Evolutionary conservation across 1,140 invertebrate genomes (phyloP).

Genomic region (Ceratoteleas bidentatus): DNA sequence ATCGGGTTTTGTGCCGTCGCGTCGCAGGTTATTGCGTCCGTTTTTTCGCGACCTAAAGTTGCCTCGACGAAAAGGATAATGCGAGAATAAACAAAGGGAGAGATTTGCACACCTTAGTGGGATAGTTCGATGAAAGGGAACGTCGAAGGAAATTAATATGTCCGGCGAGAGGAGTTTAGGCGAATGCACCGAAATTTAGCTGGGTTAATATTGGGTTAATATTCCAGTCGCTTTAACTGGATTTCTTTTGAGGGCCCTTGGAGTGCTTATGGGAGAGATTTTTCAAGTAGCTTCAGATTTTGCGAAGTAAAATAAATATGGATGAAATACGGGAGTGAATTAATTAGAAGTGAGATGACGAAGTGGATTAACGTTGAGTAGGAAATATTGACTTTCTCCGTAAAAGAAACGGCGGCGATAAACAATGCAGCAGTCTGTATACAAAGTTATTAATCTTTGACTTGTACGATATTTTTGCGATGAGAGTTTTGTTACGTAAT

Average conservation of each 20-base stretch:
- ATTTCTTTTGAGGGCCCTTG: too few relatives aligned
- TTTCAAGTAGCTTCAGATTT: too few relatives aligned
- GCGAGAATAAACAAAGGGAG: constrained; percentile 51
- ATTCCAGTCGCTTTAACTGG: too few relatives aligned
- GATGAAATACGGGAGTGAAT: too few relatives aligned
- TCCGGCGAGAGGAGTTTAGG: too few relatives aligned
- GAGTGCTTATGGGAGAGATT: too few relatives aligned
- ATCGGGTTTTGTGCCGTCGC: constrained; percentile 49
- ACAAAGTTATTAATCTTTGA: constrained; percentile 15
- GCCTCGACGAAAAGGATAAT: constrained; percentile 46
- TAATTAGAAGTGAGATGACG: too few relatives aligned
- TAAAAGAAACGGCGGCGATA: not conserved
- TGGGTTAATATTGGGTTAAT: too few relatives aligned
- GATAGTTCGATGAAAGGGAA: constrained; percentile 53
- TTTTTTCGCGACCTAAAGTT: constrained; percentile 37
- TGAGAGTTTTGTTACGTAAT: constrained; percentile 8
- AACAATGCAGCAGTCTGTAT: not conserved
- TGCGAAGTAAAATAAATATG: too few relatives aligned
- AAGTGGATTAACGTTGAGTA: too few relatives aligned
- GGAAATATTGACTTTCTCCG: not conserved
- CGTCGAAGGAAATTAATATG: too few relatives aligned
- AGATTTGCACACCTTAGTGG: constrained; percentile 51
- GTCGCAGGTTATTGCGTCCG: constrained; percentile 5
- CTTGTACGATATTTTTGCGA: constrained; percentile 2
- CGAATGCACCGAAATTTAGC: too few relatives aligned